Conservation (phyloP, 2,113 vertebrate genomes). For the Eleginops maclovinus region DNA sequence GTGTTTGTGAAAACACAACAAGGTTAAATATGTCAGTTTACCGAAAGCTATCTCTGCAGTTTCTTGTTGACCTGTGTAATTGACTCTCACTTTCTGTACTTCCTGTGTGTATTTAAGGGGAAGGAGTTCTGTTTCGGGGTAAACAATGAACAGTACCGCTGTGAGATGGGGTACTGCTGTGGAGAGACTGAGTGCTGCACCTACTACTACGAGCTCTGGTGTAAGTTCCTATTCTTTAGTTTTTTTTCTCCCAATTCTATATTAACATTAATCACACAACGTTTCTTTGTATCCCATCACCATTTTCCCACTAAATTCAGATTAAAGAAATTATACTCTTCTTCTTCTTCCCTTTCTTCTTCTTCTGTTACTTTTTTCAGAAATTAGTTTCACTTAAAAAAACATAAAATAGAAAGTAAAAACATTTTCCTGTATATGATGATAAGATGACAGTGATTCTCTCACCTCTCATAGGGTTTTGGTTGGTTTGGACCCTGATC, state of each 20-base stretch:
- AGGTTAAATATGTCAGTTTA: not conserved
- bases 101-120: slow-evolving; percentile 76
- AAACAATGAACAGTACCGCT: slow-evolving; percentile 87
- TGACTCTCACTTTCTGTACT: slow-evolving; percentile 23
- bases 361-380: no score
- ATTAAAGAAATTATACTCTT: no score
- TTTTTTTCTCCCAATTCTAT: not conserved
- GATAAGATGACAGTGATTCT: not conserved
- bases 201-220: slow-evolving; percentile 89
- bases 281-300: not conserved
- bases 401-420: not conserved
- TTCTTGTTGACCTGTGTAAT: slow-evolving; percentile 20
- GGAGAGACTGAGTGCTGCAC: slow-evolving; percentile 88
- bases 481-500: slow-evolving; percentile 89
- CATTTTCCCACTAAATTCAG: not conserved
- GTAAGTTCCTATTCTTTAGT: slow-evolving; percentile 73
- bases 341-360: no score
- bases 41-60: not conserved
- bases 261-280: not conserved
- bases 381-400: slow-evolving; percentile 18
- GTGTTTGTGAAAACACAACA: not conserved
- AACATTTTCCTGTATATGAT: not conserved
- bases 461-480: slow-evolving; percentile 84
- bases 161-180: slow-evolving; percentile 89
- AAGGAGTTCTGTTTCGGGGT: slow-evolving; percentile 87